Evolutionary conservation across 2,797 vertebrate species (phyloP), one percentile per base, ranked within the genome.

Genomic region (Syngnathus rostellatus): DNA sequence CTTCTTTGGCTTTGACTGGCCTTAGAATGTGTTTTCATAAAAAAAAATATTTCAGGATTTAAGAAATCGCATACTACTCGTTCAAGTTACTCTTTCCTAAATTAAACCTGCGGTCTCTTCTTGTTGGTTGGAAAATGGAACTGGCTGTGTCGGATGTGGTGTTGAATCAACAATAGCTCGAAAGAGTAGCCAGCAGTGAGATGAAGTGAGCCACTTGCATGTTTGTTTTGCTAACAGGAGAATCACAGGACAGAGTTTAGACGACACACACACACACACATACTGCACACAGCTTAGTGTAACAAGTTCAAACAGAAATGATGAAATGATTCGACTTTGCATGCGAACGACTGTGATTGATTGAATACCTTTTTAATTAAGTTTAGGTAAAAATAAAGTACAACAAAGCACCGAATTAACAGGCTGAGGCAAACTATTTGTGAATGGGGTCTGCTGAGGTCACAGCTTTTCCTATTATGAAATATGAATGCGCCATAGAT

Each of bases 211-310:
- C 58, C 69, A 53, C 69, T 64, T 59, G 63, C 63, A 1, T 87
- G 83, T 88, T 85, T 89, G 84, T 86, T 87, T 78, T 85, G 77
- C 73, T 81, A 85, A 85, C 85, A 85, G 76, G 65, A 78, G 65
- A 66, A 73, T 67, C 68, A 59, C 72, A 80, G 68, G 72, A 81
- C 72, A 53, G 48, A 55, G 67, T 70, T 76, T 66, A 66, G 59
- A 68, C 62, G 55, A 62, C 43, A 65, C 58, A 72, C 6, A 31
- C 31, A 31, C 31, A 31, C 31, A 31, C 31, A 31, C 31, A 31
- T 3, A 31, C 2, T 25, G 25, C 31, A 31, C 31, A 31, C 31
- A 46, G 3, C 16, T 14, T 46, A 5, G 16, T 3, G 45, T 46
- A 14, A 14, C 12, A 46, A 14, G 14, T 46, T 46, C 45, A 46